Base-by-base conservation (phyloP, 2,888 invertebrate genomes). In the Melinaea marsaeus region DNA sequence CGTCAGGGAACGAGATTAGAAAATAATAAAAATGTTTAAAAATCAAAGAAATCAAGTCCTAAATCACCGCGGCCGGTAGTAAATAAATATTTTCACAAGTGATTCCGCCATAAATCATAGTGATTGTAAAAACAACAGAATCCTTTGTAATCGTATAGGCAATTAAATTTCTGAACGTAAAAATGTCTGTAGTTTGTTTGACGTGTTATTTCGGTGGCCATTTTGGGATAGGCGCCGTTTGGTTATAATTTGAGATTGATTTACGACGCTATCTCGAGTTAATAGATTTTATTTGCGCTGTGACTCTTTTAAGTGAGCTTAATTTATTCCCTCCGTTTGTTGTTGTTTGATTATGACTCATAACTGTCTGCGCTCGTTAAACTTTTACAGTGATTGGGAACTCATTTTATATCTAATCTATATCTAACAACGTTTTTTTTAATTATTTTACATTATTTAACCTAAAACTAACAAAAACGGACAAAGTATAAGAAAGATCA, bases 81-180 rank as follows among this genome's bases (percentile, higher is more conserved):
- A 77, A 80, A 80, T 76, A 77, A 83, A 83, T 81, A 83, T 81
- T 81, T 78, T 80, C 74, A 72, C 79, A 79, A 77, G 75, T 79
- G 79, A 74, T 68, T 69, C 60, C 64, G 72, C 74, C 76, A 78
- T 90, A 90, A 89, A 90, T 90, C 86, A 88, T 76, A 69, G 72
- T 67, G 83, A 79, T 84, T 85, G 84, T 78, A 83, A 86, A 88
- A 88, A 90, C 90, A 90, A 84, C 82, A 82, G 32, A 83, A 79
- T 79, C 84, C 89, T 90, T 90, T 90, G 90, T 90, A 89, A 90
- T 85, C 79, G 80, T 83, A 88, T 86, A 85, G 83, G 85, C 83
- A 82, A 84, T 90, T 85, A 90, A 89, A 87, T 81, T 80, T 80
- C 71, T 76, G 78, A 75, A 78, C 80, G 80, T 87, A 83, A 78